phyloP scores from a whole-genome alignment of 2,113 vertebrate genomes.

The Poecilia latipinna region DNA sequence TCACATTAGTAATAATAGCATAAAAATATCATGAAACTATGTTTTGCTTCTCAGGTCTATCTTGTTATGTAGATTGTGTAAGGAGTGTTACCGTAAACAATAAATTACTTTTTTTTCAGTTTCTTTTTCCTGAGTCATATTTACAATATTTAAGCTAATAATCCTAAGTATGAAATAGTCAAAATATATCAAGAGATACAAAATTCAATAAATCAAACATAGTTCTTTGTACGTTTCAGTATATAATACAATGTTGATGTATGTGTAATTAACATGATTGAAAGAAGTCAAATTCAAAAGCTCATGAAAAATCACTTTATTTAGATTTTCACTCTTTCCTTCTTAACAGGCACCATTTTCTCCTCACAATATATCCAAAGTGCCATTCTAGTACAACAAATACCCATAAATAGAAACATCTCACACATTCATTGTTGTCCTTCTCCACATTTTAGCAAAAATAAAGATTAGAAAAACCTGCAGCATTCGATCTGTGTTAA shows the following conservation, averaged over 20 bases:
- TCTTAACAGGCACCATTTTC: constrained; percentile 27
- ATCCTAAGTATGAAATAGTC: not conserved
- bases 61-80: not conserved
- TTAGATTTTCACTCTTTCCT: constrained; percentile 43
- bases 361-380: constrained; percentile 12
- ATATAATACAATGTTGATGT: not conserved
- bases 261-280: constrained; percentile 11
- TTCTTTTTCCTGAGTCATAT: too few relatives aligned
- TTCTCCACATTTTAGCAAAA: not conserved
- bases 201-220: not conserved
- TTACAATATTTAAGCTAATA: too few relatives aligned
- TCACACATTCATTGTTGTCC: constrained; percentile 29
- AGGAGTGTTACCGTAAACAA: not conserved
- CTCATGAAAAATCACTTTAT: constrained; percentile 51
- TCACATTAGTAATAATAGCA: not conserved
- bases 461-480: constrained; percentile 20
- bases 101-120: not conserved
- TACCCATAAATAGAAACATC: constrained; percentile 21
- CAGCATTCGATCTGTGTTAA: constrained; percentile 12
- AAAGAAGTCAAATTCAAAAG: constrained; percentile 27
- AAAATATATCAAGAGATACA: not conserved
- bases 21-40: not conserved
- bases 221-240: not conserved
- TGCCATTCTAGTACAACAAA: constrained; percentile 13
- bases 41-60: too few relatives aligned